Evolutionary conservation across 2,113 vertebrate genomes (phyloP).

Genomic region (Pluvialis apricaria): DNA sequence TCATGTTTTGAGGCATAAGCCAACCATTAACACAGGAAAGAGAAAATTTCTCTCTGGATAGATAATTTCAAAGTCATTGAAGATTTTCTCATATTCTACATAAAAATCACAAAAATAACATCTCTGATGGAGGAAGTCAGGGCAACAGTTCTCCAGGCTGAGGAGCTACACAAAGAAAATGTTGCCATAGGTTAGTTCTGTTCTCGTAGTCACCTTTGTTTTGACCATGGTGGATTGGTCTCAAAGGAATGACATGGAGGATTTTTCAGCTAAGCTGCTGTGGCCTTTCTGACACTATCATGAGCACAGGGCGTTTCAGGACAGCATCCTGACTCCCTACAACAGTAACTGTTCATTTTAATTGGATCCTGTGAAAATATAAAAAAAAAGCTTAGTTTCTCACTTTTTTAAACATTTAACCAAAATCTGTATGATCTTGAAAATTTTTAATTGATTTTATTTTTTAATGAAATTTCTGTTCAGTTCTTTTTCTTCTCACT

Average conservation of each 20-base stretch:
- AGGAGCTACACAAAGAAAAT: not conserved
- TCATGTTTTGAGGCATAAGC: not conserved
- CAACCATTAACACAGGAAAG: not conserved
- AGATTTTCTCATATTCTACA: not conserved
- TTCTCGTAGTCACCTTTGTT: not conserved
- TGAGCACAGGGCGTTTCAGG: not conserved
- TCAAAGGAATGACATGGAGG: not conserved
- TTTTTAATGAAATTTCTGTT: not conserved
- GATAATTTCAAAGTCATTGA: not conserved
- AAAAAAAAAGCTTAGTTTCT: not conserved
- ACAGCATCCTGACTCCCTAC: not conserved
- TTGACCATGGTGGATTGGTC: not conserved
- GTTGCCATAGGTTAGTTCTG: not conserved
- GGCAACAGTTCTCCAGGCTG: not conserved
- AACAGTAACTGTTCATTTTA: not conserved
- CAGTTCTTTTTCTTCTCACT: not conserved
- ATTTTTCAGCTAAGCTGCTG: not conserved
- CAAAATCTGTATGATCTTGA: not conserved
- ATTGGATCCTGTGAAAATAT: not conserved
- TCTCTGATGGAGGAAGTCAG: not conserved
- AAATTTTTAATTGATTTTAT: not conserved
- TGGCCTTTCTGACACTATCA: not conserved
- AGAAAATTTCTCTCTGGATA: not conserved
- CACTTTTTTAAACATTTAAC: not conserved
- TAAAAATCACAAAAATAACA: not conserved